These are phyloP conservation scores for Bergia sp. DNA, from an alignment of 92 coral and sea anemone species.

Conservation along the genomic window DNA sequence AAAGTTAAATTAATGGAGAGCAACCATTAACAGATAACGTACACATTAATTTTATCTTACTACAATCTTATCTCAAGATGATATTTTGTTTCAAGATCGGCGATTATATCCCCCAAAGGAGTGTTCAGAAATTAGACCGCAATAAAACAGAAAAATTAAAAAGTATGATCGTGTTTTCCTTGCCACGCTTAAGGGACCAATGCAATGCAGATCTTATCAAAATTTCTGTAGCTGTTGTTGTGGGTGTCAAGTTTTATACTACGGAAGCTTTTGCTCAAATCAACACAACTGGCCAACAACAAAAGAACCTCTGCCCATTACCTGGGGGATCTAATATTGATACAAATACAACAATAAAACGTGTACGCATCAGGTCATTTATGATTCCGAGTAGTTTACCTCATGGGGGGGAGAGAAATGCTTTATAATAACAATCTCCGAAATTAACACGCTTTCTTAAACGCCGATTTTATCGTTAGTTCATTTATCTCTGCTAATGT, in stretches of 20 bases:
- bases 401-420: slow-evolving; percentile 6
- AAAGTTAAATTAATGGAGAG: slow-evolving; percentile 8
- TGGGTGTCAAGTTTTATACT: slow-evolving; percentile 11
- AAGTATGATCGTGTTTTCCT: neutral
- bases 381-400: neutral
- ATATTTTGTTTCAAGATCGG: slow-evolving; percentile 17
- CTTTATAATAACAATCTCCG: slow-evolving; percentile 21
- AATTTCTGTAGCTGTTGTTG: slow-evolving; percentile 12
- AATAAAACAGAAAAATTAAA: neutral
- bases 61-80: slow-evolving; percentile 22
- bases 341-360: slow-evolving; percentile 21
- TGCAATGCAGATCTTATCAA: neutral
- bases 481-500: neutral
- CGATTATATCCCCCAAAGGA: neutral
- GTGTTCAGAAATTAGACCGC: slow-evolving; percentile 26
- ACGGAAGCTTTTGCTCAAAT: neutral
- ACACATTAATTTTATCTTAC: slow-evolving; percentile 18
- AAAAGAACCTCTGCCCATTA: neutral
- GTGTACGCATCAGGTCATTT: neutral
- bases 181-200: slow-evolving; percentile 21
- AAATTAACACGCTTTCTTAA: slow-evolving; percentile 28
- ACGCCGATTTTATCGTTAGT: neutral
- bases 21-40: slow-evolving; percentile 10
- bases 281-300: slow-evolving; percentile 8
- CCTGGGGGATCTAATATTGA: slow-evolving; percentile 8